Evolutionary conservation across 2,113 vertebrate genomes (phyloP).

Genomic region (Mobula hypostoma): DNA sequence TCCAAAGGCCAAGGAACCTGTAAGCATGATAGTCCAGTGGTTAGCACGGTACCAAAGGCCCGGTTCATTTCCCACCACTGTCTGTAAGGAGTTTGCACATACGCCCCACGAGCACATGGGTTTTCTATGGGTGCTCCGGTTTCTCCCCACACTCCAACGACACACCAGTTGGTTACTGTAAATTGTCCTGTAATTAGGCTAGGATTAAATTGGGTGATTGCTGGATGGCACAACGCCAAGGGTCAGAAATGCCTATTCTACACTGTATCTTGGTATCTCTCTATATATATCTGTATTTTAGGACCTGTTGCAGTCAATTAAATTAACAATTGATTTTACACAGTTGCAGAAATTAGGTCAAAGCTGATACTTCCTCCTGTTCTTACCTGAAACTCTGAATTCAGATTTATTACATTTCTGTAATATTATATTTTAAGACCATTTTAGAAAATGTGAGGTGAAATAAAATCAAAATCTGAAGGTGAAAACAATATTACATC

Average conservation of each 20-base stretch:
- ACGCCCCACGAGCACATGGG: too few species aligned
- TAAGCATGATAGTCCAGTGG: not conserved
- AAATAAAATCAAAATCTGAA: not conserved
- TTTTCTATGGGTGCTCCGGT: too few species aligned
- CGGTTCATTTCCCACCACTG: too few species aligned
- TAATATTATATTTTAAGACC: not conserved
- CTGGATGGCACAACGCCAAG: too few species aligned
- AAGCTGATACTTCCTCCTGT: not conserved
- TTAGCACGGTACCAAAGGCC: too few species aligned
- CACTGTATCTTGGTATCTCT: too few species aligned
- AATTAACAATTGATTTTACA: not conserved
- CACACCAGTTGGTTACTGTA: too few species aligned
- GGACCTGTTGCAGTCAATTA: not conserved
- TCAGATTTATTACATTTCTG: not conserved
- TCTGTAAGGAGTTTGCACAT: too few species aligned
- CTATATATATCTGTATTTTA: not conserved
- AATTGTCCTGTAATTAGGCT: too few species aligned
- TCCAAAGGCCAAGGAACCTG: not conserved
- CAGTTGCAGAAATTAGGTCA: slow-evolving; percentile 11
- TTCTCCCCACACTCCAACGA: too few species aligned
- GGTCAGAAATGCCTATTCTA: too few species aligned
- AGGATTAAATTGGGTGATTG: too few species aligned
- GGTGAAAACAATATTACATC: not conserved
- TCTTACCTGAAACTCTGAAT: not conserved
- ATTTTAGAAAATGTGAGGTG: not conserved